These are phyloP conservation scores for Bursaphelenchus mucronatus DNA, from an alignment of 1,140 invertebrate genomes.

Conservation along the genomic window DNA sequence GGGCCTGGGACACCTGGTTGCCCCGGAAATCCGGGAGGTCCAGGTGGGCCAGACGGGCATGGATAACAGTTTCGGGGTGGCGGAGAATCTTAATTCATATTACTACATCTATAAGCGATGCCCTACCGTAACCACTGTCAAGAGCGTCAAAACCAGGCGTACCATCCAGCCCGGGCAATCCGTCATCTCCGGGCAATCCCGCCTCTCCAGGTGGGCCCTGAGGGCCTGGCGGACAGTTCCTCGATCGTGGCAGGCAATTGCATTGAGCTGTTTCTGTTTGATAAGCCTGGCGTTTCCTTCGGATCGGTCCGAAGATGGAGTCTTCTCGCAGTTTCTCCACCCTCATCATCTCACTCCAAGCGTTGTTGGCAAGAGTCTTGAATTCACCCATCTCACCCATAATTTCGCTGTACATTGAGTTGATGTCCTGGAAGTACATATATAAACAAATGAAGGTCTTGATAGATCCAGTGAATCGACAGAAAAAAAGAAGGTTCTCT, in stretches of 20 bases:
- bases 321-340: conserved; percentile 10
- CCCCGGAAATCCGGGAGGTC: too few relatives aligned
- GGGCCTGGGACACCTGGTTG: too few relatives aligned
- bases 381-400: conserved; percentile 27
- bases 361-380: conserved; percentile 36
- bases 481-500: too few relatives aligned
- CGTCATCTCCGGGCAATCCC: conserved; percentile 1
- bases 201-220: conserved; percentile 10
- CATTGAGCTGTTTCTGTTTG: neutral
- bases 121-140: too few relatives aligned
- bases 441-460: neutral
- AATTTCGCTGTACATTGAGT: conserved; percentile 23
- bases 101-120: too few relatives aligned
- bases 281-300: too few relatives aligned
- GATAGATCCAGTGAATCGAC: too few relatives aligned
- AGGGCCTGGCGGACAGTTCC: neutral
- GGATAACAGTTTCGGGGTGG: too few relatives aligned
- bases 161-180: conserved; percentile 13
- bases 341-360: conserved; percentile 34
- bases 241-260: neutral
- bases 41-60: too few relatives aligned
- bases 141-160: neutral
- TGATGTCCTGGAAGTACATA: conserved; percentile 23
- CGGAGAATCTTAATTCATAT: too few relatives aligned
- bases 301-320: neutral